Percentiles rank a stretch among this genome's conserved stretches.
Conservation (phyloP, 2,113 vertebrate species). For the Calidris pygmaea region DNA sequence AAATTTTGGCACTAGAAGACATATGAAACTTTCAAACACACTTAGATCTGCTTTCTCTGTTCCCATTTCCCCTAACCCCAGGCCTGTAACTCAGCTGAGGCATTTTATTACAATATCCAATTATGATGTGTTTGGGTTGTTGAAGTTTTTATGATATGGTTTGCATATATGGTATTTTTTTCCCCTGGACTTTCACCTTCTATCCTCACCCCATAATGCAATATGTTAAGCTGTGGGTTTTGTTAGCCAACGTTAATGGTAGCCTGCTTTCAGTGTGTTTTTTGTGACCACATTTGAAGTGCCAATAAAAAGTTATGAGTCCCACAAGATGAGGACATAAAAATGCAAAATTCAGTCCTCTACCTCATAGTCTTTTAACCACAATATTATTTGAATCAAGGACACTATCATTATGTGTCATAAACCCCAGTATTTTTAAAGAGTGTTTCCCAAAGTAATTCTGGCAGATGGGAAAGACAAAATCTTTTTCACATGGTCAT, state of each 20-base stretch:
- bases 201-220: not conserved
- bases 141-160: not conserved
- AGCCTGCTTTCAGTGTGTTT: conserved; percentile 16
- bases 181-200: not conserved
- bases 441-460: not conserved
- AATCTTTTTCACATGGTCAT: not conserved
- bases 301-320: conserved; percentile 32
- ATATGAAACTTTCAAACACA: not conserved
- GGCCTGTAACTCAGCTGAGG: not conserved
- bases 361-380: conserved; percentile 3
- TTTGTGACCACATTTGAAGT: conserved; percentile 33
- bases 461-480: not conserved
- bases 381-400: conserved; percentile 27
- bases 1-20: not conserved
- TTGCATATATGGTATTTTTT: not conserved
- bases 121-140: not conserved
- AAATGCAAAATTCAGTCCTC: conserved; percentile 39
- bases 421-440: not conserved
- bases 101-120: not conserved
- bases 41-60: not conserved
- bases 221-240: not conserved
- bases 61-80: not conserved
- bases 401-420: not conserved
- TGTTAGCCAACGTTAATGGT: not conserved
- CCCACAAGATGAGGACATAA: conserved; percentile 32